These are phyloP conservation scores for Nylanderia fulva DNA, from an alignment of 1,140 invertebrate species.

Conservation along the genomic window DNA sequence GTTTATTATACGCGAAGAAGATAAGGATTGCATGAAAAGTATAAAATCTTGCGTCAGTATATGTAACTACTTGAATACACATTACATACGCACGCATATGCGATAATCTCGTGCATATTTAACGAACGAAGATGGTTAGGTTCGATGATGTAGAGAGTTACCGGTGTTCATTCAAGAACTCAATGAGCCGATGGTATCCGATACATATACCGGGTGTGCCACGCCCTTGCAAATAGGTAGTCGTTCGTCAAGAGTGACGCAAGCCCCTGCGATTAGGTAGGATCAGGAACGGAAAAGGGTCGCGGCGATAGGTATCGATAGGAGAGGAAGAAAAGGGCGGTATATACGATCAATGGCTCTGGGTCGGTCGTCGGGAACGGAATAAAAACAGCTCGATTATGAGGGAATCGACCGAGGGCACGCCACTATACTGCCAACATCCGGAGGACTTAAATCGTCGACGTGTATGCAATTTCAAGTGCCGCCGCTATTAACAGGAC, in stretches of 20 bases:
- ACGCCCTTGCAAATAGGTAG: conserved; percentile 73
- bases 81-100: no score
- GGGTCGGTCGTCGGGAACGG: background rate
- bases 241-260: conserved; percentile 56
- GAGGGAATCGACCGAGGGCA: background rate
- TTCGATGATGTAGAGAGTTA: conserved; percentile 33
- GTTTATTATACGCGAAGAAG: background rate
- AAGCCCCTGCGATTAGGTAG: conserved; percentile 65
- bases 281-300: conserved; percentile 58
- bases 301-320: conserved; percentile 35
- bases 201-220: conserved; percentile 46
- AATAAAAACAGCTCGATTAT: conserved; percentile 60
- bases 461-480: conserved; percentile 7
- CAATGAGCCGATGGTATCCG: conserved; percentile 56
- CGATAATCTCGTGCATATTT: background rate
- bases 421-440: background rate
- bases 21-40: background rate
- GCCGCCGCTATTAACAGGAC: conserved; percentile 14
- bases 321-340: background rate
- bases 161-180: conserved; percentile 68
- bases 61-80: background rate
- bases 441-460: conserved; percentile 17
- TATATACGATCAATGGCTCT: conserved; percentile 56
- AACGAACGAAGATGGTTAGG: conserved; percentile 11
- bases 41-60: background rate